Base-by-base conservation (phyloP, 2,797 vertebrate species). In the Sebastes jordani region DNA sequence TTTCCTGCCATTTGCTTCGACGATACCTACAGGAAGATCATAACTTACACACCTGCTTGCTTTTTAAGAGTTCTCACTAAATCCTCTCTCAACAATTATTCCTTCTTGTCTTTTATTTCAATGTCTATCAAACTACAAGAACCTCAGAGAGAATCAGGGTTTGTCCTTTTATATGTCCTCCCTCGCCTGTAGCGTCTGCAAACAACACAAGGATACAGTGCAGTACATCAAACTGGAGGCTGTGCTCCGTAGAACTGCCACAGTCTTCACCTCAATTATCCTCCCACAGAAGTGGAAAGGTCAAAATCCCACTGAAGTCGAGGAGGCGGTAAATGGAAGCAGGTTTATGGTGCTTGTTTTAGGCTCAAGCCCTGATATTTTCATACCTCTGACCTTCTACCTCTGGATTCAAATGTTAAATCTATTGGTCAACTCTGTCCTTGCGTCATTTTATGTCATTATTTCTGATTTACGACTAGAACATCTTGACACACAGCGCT, bases 261-360 rank as follows among this genome's bases (percentile, higher is more conserved):
- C 22, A 80, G 25, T 34, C 55, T 78, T 52, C 36, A 11, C 34
- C 23, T 76, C 69, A 67, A 30, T 83, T 85, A 77, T 76, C 83
- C 79, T 72, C 27, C 38, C 30, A 80, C 32, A 6, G 34, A 52
- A 88, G 59, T 6, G 22, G 42, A 88, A 88, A 87, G 75, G 81
- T 84, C 61, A 85, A n/a, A 64, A 64, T 64, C 79, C 42, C 65
- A 64, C 38, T 27, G 27, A 75, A 68, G 64, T 61, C 66, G 18
- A 68, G 67, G 20, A 68, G 67, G 29, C 52, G 46, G 59, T 61
- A 22, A 38, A 11, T 58, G 1, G 36, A 55, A 80, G 49, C 46
- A 79, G 42, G 80, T 76, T 81, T 67, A 7, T 46, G 54, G 6
- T 2, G 25, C 22, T 62, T 62, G 18, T 69, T 11, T 65, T 32